phyloP scores from a whole-genome alignment of 2,797 vertebrate species.

The Leucoraja ocellata region DNA sequence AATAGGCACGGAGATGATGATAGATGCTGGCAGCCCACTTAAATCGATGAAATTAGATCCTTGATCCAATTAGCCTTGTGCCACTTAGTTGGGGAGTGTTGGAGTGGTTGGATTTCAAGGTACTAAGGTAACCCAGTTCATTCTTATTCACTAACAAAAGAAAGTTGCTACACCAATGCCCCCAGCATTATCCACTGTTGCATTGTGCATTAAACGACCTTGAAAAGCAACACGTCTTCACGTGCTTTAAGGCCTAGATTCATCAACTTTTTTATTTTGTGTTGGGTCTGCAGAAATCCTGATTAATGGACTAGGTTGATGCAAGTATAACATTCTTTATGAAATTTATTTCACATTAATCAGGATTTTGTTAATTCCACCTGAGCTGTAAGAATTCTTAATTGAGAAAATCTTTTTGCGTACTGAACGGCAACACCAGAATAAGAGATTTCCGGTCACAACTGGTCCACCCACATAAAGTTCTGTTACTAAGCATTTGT shows the following conservation, averaged over 20 bases:
- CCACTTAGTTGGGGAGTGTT: background rate
- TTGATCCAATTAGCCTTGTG: background rate
- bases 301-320: background rate
- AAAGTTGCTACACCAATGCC: background rate
- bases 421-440: background rate
- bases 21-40: background rate
- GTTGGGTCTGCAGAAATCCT: background rate
- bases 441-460: background rate
- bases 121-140: background rate
- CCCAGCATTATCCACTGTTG: background rate
- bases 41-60: background rate
- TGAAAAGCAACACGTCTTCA: background rate
- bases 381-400: conserved; percentile 5
- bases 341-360: conserved; percentile 26
- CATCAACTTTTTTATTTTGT: background rate
- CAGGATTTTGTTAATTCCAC: conserved; percentile 11
- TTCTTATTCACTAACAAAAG: background rate
- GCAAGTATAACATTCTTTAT: conserved; percentile 14
- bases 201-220: background rate
- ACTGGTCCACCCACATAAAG: background rate
- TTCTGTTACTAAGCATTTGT: background rate
- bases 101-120: too few relatives aligned
- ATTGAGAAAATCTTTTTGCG: background rate
- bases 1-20: background rate
- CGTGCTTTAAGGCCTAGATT: background rate